Percentiles rank a stretch among this genome's conserved stretches.
These are phyloP conservation scores for Panagrolaimus sp. DNA, from an alignment of 1,140 invertebrate genomes.

Conservation along the genomic window DNA sequence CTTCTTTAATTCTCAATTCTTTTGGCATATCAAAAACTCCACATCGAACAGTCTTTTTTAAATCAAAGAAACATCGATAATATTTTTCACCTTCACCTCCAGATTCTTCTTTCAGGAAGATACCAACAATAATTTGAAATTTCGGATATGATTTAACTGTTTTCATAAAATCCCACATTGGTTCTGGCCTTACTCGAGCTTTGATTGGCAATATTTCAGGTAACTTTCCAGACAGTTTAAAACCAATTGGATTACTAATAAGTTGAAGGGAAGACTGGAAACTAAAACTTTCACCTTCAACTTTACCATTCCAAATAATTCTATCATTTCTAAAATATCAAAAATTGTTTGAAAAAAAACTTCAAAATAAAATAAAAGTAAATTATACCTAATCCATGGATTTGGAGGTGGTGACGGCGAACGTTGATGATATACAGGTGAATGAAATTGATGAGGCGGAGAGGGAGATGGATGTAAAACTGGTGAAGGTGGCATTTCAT, in stretches of 20 bases:
- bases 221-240: neutral
- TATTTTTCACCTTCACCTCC: neutral
- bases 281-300: neutral
- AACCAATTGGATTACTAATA: neutral
- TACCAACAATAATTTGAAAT: neutral
- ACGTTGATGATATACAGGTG: neutral
- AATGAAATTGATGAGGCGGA: neutral
- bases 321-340: neutral
- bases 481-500: neutral
- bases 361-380: no score
- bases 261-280: neutral
- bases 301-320: neutral
- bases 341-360: no score
- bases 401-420: no score
- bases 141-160: neutral
- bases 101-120: neutral
- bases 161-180: conserved; percentile 12
- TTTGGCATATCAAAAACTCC: neutral
- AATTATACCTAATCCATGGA: no score
- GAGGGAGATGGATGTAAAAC: neutral
- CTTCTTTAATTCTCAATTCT: conserved; percentile 2
- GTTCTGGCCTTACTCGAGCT: neutral
- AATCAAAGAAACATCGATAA: neutral
- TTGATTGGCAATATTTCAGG: neutral
- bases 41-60: neutral